phyloP scores from a whole-genome alignment of 2,113 vertebrate species.

The Anolis carolinensis region DNA sequence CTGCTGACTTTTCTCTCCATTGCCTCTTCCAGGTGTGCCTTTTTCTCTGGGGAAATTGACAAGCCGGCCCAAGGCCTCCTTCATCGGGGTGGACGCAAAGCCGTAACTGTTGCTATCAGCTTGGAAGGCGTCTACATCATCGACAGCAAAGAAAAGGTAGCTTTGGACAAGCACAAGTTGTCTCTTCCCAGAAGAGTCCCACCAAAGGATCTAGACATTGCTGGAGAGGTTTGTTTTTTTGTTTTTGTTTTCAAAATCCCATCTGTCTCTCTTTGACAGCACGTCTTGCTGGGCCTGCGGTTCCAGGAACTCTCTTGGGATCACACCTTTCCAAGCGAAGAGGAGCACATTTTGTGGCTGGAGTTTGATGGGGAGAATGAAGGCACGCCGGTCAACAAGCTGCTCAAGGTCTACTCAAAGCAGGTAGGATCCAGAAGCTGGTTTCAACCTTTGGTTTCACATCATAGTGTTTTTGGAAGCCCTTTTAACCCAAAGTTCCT shows the following conservation, averaged over 20 bases:
- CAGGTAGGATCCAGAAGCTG: conserved; percentile 73
- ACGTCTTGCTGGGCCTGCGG: conserved; percentile 50
- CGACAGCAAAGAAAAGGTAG: conserved; percentile 89
- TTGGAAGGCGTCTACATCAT: conserved; percentile 91
- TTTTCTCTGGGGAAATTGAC: conserved; percentile 88
- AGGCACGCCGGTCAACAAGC: conserved; percentile 86
- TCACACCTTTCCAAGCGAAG: conserved; percentile 85
- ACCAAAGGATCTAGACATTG: too few relatives aligned
- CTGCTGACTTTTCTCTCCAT: too few relatives aligned
- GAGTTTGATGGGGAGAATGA: conserved; percentile 91
- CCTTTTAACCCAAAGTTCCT: background rate
- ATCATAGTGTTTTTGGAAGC: background rate
- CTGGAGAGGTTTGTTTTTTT: too few relatives aligned
- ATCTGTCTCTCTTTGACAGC: conserved; percentile 21
- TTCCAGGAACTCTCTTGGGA: conserved; percentile 90
- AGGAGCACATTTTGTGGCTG: conserved; percentile 87
- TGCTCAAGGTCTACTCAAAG: conserved; percentile 92
- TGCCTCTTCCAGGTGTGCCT: conserved; percentile 77
- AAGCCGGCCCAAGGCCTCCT: conserved; percentile 85
- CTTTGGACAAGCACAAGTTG: accelerated
- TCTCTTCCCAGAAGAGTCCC: too few relatives aligned
- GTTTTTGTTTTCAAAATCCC: background rate
- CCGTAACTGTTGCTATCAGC: conserved; percentile 85
- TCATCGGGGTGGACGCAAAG: conserved; percentile 83
- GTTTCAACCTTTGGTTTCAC: background rate